phyloP scores from a whole-genome alignment of 2,113 vertebrate species.

The Sardina pilchardus region DNA sequence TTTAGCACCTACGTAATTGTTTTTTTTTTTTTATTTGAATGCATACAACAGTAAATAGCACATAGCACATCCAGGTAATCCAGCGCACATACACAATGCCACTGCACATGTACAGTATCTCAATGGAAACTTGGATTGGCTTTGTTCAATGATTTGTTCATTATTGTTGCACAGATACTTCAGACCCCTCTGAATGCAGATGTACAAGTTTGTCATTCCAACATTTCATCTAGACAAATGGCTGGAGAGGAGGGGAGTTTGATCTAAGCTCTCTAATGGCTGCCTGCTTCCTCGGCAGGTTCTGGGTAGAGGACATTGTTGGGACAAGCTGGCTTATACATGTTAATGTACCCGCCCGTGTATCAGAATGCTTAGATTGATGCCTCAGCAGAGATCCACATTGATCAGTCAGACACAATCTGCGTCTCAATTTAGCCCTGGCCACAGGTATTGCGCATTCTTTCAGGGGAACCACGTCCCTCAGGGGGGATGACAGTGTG shows the following conservation, averaged over 20 bases:
- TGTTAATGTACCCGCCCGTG: slow-evolving; percentile 61
- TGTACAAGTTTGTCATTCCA: not conserved
- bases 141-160: not conserved
- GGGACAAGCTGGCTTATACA: slow-evolving; percentile 67
- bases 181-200: not conserved
- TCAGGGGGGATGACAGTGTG: slow-evolving; percentile 60
- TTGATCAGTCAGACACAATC: slow-evolving; percentile 76
- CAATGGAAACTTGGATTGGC: not conserved
- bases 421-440: slow-evolving; percentile 69
- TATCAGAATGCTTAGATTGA: slow-evolving; percentile 68
- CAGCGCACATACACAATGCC: no score
- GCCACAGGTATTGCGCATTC: slow-evolving; percentile 66
- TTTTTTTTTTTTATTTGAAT: no score
- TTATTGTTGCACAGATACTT: not conserved
- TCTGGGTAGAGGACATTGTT: slow-evolving; percentile 66
- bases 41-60: no score
- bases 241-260: not conserved
- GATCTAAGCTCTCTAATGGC: not conserved
- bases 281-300: slow-evolving; percentile 57
- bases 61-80: no score
- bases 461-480: slow-evolving; percentile 60
- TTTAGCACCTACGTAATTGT: no score
- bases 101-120: not conserved
- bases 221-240: not conserved
- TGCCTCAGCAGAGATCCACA: slow-evolving; percentile 69